These are phyloP conservation scores for Aricia agestis DNA, from an alignment of 1,140 invertebrate genomes.

Conservation along the genomic window DNA sequence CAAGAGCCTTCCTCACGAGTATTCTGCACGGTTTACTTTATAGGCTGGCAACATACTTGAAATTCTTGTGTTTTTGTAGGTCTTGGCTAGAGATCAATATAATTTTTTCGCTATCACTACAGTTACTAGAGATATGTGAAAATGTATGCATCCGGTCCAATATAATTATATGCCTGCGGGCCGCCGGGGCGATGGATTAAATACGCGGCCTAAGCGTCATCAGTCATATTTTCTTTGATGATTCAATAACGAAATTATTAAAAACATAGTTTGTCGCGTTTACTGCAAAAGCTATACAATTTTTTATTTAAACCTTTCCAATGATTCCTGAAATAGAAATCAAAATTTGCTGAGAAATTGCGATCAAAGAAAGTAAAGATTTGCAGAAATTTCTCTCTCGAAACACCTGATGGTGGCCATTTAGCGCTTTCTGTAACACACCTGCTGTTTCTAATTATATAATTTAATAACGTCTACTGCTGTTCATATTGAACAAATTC, in stretches of 20 bases:
- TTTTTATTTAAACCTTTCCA: background rate
- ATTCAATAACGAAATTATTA: too few species aligned
- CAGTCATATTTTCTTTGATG: too few species aligned
- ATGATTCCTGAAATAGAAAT: background rate
- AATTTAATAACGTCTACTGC: background rate
- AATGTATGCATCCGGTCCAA: too few species aligned
- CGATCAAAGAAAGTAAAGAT: background rate
- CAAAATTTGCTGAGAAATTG: background rate
- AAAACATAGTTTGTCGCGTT: too few species aligned
- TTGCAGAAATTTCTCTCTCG: background rate
- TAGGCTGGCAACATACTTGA: background rate
- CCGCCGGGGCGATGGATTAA: too few species aligned
- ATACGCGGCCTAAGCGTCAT: too few species aligned
- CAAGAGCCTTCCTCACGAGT: background rate
- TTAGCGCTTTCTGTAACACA: background rate
- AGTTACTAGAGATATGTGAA: too few species aligned
- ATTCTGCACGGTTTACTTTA: background rate
- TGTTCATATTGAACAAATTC: too few species aligned
- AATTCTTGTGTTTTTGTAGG: background rate
- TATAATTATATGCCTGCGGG: too few species aligned
- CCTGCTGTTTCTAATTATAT: constrained; percentile 3
- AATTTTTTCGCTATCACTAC: too few species aligned
- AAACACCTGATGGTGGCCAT: background rate
- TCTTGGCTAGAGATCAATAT: background rate
- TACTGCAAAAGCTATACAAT: background rate